Evolutionary conservation across 2,113 vertebrate genomes (phyloP).

Genomic region (Canis aureus): DNA sequence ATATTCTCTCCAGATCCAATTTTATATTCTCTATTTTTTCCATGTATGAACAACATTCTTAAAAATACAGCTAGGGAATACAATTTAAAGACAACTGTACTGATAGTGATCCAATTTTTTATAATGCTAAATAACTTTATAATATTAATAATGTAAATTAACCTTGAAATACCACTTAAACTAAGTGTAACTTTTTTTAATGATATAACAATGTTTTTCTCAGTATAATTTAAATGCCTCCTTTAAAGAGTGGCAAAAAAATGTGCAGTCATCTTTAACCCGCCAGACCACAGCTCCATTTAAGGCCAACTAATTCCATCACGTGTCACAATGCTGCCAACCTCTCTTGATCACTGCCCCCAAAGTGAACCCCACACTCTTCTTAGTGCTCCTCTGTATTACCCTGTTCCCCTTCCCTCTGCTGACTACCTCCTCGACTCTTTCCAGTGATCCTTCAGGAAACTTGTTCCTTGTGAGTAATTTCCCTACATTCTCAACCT

Average conservation of each 20-base stretch:
- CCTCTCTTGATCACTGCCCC: background rate
- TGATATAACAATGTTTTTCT: background rate
- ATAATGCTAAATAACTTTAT: background rate
- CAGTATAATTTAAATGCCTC: background rate
- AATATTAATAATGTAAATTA: background rate
- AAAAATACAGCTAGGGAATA: background rate
- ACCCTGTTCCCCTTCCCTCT: too few species aligned
- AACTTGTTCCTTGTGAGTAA: background rate
- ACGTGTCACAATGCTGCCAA: background rate
- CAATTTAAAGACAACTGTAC: background rate
- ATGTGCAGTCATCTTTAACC: background rate
- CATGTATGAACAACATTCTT: background rate
- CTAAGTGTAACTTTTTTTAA: background rate
- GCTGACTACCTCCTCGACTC: background rate
- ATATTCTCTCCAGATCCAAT: slow-evolving; percentile 12
- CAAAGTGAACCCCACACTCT: background rate
- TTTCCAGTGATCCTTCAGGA: background rate
- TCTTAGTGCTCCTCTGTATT: background rate
- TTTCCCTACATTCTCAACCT: background rate
- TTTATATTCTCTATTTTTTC: background rate
- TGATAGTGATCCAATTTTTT: background rate
- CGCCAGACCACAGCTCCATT: background rate
- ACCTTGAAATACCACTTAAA: background rate
- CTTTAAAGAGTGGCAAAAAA: background rate
- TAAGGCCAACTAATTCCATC: background rate